These are phyloP conservation scores for Brachirus orientalis DNA, from an alignment of 2,113 vertebrate genomes.

Conservation along the genomic window DNA sequence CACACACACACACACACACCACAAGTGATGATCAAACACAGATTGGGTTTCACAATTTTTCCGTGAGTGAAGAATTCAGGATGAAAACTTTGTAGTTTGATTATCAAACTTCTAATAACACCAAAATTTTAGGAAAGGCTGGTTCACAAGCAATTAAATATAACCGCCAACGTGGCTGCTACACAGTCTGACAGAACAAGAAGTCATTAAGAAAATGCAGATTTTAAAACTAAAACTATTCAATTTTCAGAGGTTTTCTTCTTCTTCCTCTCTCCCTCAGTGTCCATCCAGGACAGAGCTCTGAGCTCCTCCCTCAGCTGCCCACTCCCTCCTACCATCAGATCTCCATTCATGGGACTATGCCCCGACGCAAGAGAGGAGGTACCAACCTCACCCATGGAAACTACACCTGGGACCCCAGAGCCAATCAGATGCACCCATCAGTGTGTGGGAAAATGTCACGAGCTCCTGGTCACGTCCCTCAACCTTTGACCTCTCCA, in stretches of 20 bases:
- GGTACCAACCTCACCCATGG: conserved; percentile 43
- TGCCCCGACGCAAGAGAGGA: conserved; percentile 92
- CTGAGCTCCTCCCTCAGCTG: conserved; percentile 43
- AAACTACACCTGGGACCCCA: conserved; percentile 64
- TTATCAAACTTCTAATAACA: no score
- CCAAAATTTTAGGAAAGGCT: no score
- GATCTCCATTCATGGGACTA: conserved; percentile 93
- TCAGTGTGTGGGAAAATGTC: conserved; percentile 67
- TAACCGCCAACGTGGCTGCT: no score
- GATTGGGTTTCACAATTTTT: no score
- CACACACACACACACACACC: no score
- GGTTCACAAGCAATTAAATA: no score
- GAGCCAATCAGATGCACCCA: conserved; percentile 50
- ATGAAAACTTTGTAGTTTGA: no score
- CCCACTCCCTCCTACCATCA: conserved; percentile 80
- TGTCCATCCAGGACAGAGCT: conserved; percentile 25
- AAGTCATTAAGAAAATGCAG: no score
- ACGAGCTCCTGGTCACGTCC: conserved; percentile 35
- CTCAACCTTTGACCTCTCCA: conserved; percentile 70
- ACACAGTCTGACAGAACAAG: no score
- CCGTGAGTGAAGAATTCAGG: no score
- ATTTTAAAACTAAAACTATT: no score
- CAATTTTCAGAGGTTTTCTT: background rate
- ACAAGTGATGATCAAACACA: no score
- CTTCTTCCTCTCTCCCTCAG: conserved; percentile 19